Evolutionary conservation across 1,140 invertebrate species (phyloP).

Genomic region (Tetramorium alpestre): DNA sequence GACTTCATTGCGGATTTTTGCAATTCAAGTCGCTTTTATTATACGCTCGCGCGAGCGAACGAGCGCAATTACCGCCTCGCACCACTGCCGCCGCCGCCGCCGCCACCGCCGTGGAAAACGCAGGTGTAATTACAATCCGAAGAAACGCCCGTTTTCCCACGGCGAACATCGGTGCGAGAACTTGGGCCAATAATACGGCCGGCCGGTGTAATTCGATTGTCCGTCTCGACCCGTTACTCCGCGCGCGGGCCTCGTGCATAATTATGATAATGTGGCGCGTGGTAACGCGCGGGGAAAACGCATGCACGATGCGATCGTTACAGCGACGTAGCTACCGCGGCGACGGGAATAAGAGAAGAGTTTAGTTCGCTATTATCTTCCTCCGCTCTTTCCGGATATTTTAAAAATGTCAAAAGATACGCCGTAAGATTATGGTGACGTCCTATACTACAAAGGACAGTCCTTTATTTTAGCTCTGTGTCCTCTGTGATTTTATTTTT

Average conservation of each 20-base stretch:
- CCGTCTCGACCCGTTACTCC: slow-evolving; percentile 38
- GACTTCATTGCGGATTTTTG: slow-evolving; percentile 20
- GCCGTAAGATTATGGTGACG: not conserved
- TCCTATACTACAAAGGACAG: too few species aligned
- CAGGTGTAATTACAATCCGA: slow-evolving; percentile 33
- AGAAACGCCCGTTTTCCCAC: slow-evolving; percentile 50
- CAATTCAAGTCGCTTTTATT: slow-evolving; percentile 22
- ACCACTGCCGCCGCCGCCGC: not conserved
- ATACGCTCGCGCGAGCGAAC: not conserved
- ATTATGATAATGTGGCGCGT: slow-evolving; percentile 57
- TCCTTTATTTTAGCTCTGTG: too few species aligned
- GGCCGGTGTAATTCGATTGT: slow-evolving; percentile 46
- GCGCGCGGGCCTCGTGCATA: slow-evolving; percentile 29
- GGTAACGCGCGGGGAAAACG: slow-evolving; percentile 45
- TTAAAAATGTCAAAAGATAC: not conserved
- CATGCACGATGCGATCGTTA: slow-evolving; percentile 38
- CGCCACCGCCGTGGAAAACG: slow-evolving; percentile 12
- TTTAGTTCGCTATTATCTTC: not conserved
- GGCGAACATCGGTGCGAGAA: slow-evolving; percentile 22
- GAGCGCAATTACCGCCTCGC: slow-evolving; percentile 29
- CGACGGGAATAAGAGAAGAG: not conserved
- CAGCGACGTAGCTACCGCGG: slow-evolving; percentile 5
- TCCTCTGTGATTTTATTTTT: too few species aligned
- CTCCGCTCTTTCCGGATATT: not conserved
- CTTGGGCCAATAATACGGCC: slow-evolving; percentile 28